Evolutionary conservation across 2,888 invertebrate genomes (phyloP).

Genomic region (Tenthredo mesomela): DNA sequence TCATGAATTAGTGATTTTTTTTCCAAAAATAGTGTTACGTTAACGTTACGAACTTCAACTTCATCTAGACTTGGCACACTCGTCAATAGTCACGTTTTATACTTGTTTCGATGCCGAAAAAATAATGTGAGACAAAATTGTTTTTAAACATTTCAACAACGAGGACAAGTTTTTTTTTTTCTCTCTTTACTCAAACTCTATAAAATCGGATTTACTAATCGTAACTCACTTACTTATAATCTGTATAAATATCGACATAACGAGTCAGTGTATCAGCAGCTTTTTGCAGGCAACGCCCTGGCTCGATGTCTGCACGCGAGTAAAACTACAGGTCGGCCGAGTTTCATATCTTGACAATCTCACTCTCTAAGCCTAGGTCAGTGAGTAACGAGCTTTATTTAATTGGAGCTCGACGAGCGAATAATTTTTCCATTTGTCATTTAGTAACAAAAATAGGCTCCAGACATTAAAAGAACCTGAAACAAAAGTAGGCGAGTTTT

Average conservation of each 20-base stretch:
- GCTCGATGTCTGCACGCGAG: background rate
- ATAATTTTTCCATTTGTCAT: slow-evolving; percentile 29
- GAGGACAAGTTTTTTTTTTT: background rate
- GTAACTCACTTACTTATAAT: background rate
- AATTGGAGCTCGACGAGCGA: slow-evolving; percentile 20
- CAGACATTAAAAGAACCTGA: background rate
- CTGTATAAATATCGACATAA: slow-evolving; percentile 9
- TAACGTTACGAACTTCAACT: too few relatives aligned
- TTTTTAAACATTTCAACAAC: background rate
- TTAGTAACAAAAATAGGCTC: background rate
- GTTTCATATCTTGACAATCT: slow-evolving; percentile 30
- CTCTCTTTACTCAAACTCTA: background rate
- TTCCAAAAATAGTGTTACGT: too few relatives aligned
- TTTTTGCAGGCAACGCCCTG: slow-evolving; percentile 39
- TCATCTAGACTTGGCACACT: background rate
- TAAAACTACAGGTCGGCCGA: slow-evolving; percentile 25
- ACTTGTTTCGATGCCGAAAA: background rate
- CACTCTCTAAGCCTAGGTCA: slow-evolving; percentile 33
- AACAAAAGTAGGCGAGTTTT: background rate
- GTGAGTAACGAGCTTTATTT: slow-evolving; percentile 33
- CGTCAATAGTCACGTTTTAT: background rate
- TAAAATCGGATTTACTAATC: background rate
- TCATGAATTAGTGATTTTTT: too few relatives aligned
- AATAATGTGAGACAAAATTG: background rate
- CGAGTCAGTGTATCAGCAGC: slow-evolving; percentile 2